Conservation (phyloP, 2,797 vertebrate genomes). For the Falco peregrinus region DNA sequence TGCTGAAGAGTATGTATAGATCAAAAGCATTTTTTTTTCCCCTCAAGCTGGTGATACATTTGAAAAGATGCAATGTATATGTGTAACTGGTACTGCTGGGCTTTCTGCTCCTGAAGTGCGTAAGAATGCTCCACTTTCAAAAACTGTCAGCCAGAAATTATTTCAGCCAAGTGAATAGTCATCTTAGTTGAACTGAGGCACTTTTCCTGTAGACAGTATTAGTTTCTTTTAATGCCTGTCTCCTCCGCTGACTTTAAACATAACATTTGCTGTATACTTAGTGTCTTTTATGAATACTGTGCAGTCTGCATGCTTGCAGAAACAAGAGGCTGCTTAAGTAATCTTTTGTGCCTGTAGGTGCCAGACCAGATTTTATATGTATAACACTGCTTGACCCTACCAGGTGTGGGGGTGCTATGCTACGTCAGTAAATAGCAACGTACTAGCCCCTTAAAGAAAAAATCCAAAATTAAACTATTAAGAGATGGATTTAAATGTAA, state of each 20-base stretch:
- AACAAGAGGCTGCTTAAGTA: neutral
- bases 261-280: neutral
- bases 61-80: slow-evolving; percentile 47
- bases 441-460: neutral
- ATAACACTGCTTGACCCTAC: neutral
- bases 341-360: neutral
- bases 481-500: neutral
- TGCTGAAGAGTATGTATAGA: slow-evolving; percentile 16
- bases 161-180: neutral
- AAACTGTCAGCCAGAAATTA: neutral
- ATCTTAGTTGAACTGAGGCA: neutral
- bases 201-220: neutral
- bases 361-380: neutral
- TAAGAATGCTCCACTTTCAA: neutral
- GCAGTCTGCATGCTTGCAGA: neutral
- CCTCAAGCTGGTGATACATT: neutral
- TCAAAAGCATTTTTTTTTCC: neutral
- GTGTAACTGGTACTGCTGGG: slow-evolving; percentile 68
- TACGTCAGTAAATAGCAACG: neutral
- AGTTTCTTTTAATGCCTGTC: neutral
- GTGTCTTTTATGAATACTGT: neutral
- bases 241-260: neutral
- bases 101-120: neutral
- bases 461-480: neutral
- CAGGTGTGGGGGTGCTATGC: neutral